Percentiles rank a stretch among this genome's conserved stretches.
These are phyloP conservation scores for Glaucidium brasilianum DNA, from an alignment of 2,113 vertebrate species.

Conservation along the genomic window DNA sequence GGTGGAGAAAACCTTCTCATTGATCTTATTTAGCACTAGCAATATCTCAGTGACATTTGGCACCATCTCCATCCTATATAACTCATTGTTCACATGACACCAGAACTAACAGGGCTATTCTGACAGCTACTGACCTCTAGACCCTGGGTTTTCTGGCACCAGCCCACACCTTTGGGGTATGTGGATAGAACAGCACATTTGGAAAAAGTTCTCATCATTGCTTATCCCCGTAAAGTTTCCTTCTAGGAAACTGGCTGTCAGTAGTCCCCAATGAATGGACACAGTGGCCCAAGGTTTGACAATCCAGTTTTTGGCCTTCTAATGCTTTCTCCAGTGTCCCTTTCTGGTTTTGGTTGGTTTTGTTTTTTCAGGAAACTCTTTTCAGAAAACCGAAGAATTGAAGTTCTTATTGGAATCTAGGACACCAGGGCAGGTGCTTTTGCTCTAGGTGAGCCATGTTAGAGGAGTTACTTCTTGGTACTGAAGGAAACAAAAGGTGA, in stretches of 20 bases:
- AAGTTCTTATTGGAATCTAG: background rate
- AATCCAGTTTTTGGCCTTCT: background rate
- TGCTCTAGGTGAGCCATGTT: background rate
- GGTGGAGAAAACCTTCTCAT: background rate
- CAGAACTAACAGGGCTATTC: background rate
- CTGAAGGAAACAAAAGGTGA: background rate
- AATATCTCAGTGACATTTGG: background rate
- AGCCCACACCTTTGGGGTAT: fast-evolving
- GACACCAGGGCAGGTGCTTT: background rate
- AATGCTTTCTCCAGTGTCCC: background rate
- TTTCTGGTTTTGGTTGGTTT: background rate
- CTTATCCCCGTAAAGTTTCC: background rate
- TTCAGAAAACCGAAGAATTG: background rate
- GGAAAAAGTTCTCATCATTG: background rate
- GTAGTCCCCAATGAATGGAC: background rate
- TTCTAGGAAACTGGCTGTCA: background rate
- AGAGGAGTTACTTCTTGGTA: background rate
- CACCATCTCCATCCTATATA: background rate
- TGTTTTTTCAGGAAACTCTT: background rate
- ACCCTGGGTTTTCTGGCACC: background rate
- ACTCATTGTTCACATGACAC: background rate
- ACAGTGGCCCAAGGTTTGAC: background rate
- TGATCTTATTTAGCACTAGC: background rate
- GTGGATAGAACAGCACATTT: background rate
- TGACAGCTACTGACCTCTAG: background rate